Evolutionary conservation across 2,113 vertebrate species (phyloP).

Genomic region (Platichthys flesus): DNA sequence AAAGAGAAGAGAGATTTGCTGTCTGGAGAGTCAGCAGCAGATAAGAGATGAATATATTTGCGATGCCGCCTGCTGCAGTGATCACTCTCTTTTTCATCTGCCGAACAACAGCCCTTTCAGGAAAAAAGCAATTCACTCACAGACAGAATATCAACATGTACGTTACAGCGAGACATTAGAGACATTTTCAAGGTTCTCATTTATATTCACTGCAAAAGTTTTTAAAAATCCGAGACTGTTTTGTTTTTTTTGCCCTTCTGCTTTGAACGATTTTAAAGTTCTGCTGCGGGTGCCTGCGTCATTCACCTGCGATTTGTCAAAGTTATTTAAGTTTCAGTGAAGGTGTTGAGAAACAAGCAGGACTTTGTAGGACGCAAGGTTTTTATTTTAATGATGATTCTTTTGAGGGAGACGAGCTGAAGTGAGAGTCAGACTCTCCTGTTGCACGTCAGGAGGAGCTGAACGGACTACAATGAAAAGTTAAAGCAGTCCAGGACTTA

Average conservation of each 20-base stretch:
- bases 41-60: slow-evolving; percentile 16
- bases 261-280: slow-evolving; percentile 20
- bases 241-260: background rate
- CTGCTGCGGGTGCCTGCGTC: slow-evolving; percentile 8
- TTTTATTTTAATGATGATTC: background rate
- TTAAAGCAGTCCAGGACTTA: background rate
- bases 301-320: slow-evolving; percentile 22
- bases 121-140: background rate
- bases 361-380: too few species aligned
- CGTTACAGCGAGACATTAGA: background rate
- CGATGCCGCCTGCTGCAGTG: background rate
- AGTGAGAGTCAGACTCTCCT: slow-evolving; percentile 1
- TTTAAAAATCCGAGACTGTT: background rate
- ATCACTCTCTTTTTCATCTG: slow-evolving; percentile 27
- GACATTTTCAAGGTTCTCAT: slow-evolving; percentile 10
- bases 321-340: slow-evolving; percentile 20
- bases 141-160: slow-evolving; percentile 18
- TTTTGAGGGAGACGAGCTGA: background rate
- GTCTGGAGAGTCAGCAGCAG: background rate
- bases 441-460: background rate
- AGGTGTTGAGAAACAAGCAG: background rate
- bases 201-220: slow-evolving; percentile 19
- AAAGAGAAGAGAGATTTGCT: background rate
- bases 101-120: slow-evolving; percentile 10
- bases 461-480: slow-evolving; percentile 22